Evolutionary conservation across 2,113 vertebrate genomes (phyloP).

Genomic region (Haemorhous mexicanus): DNA sequence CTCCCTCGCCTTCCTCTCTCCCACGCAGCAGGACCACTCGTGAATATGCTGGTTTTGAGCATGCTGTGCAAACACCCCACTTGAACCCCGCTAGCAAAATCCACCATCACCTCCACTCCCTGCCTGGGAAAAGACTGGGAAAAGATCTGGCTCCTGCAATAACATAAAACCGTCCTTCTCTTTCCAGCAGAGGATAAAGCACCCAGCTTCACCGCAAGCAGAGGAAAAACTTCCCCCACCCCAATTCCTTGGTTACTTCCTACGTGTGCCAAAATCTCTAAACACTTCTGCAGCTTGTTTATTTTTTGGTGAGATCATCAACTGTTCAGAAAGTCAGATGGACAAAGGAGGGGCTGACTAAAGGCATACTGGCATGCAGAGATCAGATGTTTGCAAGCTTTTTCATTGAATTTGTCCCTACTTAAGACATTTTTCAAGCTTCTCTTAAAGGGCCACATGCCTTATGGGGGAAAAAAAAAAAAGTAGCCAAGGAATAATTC

Average conservation of each 20-base stretch:
- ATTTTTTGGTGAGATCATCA: slow-evolving; percentile 17
- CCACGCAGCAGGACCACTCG: background rate
- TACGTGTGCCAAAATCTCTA: background rate
- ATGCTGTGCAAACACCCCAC: accelerated
- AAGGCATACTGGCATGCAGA: background rate
- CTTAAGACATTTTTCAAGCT: background rate
- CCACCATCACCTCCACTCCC: background rate
- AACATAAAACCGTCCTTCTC: accelerated
- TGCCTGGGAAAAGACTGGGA: background rate
- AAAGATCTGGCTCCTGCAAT: background rate
- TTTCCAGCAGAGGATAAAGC: background rate
- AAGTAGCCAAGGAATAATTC: background rate
- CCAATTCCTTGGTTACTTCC: background rate
- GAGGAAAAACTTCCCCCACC: background rate
- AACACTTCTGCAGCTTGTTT: slow-evolving; percentile 3
- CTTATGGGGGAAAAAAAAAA: background rate
- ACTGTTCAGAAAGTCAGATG: background rate
- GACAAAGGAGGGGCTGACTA: background rate
- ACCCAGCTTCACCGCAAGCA: background rate
- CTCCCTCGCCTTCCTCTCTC: background rate
- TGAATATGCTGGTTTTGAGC: background rate
- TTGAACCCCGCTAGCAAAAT: accelerated
- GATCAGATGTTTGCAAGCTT: background rate
- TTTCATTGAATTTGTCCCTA: background rate
- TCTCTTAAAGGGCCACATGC: background rate